Evolutionary conservation across 2,797 vertebrate genomes (phyloP).

Genomic region (Sternarchorhynchus goeldii): DNA sequence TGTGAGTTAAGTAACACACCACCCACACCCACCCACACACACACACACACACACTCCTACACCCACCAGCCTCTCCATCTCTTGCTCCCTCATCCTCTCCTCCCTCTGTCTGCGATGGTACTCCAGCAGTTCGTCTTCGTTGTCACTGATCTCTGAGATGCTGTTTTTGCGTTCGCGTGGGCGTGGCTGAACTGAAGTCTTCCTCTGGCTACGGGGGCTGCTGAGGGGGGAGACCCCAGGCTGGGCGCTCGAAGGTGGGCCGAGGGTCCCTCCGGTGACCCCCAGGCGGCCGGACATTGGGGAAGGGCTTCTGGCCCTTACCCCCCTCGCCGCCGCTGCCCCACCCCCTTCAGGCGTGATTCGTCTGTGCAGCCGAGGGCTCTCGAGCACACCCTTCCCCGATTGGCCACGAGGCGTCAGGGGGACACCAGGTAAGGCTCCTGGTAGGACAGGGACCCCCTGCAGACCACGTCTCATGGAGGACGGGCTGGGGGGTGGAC

Average conservation of each 20-base stretch:
- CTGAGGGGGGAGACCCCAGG: conserved; percentile 75
- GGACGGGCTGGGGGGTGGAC: conserved; percentile 84
- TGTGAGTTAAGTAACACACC: neutral
- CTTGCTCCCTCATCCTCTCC: conserved; percentile 92
- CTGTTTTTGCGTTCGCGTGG: conserved; percentile 90
- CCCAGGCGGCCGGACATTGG: conserved; percentile 66
- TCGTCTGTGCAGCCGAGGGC: conserved; percentile 70
- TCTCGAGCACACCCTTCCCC: conserved; percentile 73
- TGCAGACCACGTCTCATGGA: conserved; percentile 72
- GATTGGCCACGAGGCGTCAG: conserved; percentile 53
- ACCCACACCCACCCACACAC: conserved; percentile 32
- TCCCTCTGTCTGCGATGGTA: conserved; percentile 93
- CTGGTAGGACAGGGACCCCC: conserved; percentile 69
- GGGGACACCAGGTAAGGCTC: conserved; percentile 47
- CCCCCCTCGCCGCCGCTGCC: conserved; percentile 52
- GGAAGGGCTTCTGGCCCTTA: conserved; percentile 76
- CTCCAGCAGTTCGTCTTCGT: conserved; percentile 89
- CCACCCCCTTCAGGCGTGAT: conserved; percentile 60
- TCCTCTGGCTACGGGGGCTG: conserved; percentile 80
- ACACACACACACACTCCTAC: conserved; percentile 5
- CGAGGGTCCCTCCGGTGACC: conserved; percentile 62
- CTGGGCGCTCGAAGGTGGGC: conserved; percentile 68
- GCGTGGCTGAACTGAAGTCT: conserved; percentile 64
- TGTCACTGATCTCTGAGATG: conserved; percentile 91
- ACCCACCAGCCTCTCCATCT: conserved; percentile 96